These are phyloP conservation scores for Lasioglossum leucozonium DNA, from an alignment of 2,888 invertebrate species.

Conservation along the genomic window DNA sequence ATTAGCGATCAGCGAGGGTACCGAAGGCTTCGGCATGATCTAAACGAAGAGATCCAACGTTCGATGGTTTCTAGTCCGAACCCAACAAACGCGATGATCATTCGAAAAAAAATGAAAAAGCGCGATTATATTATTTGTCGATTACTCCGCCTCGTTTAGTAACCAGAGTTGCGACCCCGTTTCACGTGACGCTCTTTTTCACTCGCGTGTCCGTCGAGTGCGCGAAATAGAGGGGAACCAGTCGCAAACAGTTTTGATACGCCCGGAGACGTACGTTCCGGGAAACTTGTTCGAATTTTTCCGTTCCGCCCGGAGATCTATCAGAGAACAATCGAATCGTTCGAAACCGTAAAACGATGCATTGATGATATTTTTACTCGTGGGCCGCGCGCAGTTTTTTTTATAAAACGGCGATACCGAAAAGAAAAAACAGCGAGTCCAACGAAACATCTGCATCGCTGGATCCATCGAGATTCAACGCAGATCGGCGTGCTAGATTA, in stretches of 20 bases:
- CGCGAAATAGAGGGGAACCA: conserved; percentile 14
- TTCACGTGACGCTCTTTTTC: not conserved
- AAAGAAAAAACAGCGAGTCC: conserved; percentile 61
- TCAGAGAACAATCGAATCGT: conserved; percentile 58
- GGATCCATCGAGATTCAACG: conserved; percentile 56
- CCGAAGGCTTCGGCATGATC: conserved; percentile 95
- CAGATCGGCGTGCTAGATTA: conserved; percentile 51
- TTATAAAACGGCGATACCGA: conserved; percentile 58
- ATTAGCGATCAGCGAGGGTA: conserved; percentile 97
- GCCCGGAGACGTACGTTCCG: not conserved
- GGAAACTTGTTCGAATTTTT: conserved; percentile 46
- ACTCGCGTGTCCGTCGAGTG: conserved; percentile 14
- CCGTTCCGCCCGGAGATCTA: conserved; percentile 54
- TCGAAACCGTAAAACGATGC: conserved; percentile 30
- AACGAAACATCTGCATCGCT: conserved; percentile 63
- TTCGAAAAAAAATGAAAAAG: too few relatives aligned
- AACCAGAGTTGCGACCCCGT: conserved; percentile 11
- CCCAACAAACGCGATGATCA: not conserved
- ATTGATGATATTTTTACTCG: conserved; percentile 54
- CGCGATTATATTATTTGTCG: conserved; percentile 43
- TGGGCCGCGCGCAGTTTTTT: conserved; percentile 65
- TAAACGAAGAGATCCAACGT: conserved; percentile 76
- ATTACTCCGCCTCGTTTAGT: conserved; percentile 30
- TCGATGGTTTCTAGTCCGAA: conserved; percentile 49
- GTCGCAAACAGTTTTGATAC: conserved; percentile 64